Conservation (phyloP, 92 coral and sea anemone species). For the Epizoanthus illoricatus region DNA sequence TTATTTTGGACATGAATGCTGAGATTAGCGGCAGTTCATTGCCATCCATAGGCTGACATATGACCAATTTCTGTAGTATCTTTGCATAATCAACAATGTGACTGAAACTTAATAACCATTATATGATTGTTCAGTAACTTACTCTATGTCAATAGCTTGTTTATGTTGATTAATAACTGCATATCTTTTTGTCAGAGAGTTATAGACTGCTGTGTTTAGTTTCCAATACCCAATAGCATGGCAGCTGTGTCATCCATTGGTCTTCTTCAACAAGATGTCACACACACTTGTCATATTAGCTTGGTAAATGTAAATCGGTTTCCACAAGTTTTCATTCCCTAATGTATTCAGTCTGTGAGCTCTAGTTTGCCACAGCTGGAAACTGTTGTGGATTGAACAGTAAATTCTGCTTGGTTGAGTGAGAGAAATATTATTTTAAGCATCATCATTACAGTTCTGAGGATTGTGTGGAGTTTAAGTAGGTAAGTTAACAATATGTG, state of each 20-base stretch:
- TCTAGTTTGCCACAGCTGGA: constrained; percentile 19
- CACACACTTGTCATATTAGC: constrained; percentile 20
- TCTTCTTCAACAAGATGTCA: constrained; percentile 3
- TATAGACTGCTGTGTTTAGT: constrained; percentile 20
- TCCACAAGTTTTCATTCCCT: constrained; percentile 22
- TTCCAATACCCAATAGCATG: constrained; percentile 6
- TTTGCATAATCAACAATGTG: neutral
- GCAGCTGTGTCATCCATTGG: neutral
- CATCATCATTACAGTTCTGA: neutral
- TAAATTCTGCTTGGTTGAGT: neutral
- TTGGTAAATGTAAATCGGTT: constrained; percentile 19
- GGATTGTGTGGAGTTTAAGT: no score
- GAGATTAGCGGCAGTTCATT: neutral
- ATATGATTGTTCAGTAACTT: neutral
- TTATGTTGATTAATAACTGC: constrained; percentile 14
- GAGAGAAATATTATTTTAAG: neutral
- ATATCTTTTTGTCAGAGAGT: neutral
- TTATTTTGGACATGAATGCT: neutral
- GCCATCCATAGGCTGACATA: neutral
- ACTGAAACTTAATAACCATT: neutral
- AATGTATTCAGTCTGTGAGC: constrained; percentile 1
- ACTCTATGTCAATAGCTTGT: constrained; percentile 1
- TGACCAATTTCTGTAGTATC: neutral
- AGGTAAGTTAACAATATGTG: constrained; percentile 34
- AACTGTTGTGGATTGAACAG: constrained; percentile 8